Percentiles rank a stretch among this genome's conserved stretches.
These are phyloP conservation scores for Brachyhypopomus gauderio DNA, from an alignment of 2,113 vertebrate genomes.

Conservation along the genomic window DNA sequence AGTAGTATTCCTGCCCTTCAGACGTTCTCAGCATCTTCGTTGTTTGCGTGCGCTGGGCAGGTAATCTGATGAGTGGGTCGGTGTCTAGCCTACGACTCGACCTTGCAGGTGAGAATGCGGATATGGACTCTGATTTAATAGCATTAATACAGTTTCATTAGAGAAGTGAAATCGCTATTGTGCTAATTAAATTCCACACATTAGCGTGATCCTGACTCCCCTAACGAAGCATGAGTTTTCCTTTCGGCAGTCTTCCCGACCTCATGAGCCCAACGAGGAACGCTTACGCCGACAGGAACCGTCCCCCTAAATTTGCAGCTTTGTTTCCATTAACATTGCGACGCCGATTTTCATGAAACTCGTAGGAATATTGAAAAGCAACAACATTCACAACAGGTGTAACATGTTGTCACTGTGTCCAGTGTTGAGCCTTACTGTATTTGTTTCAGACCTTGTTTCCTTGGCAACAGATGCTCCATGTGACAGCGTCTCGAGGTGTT, in stretches of 20 bases:
- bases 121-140: constrained; percentile 38
- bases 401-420: constrained; percentile 39
- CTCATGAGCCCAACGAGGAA: background rate
- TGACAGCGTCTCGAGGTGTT: constrained; percentile 43
- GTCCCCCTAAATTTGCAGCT: background rate
- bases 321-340: background rate
- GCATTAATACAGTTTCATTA: constrained; percentile 52
- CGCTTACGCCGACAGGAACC: background rate
- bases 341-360: background rate
- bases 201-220: constrained; percentile 33
- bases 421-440: constrained; percentile 51
- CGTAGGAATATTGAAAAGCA: background rate
- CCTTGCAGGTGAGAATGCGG: constrained; percentile 31
- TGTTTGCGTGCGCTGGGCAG: background rate
- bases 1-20: too few species aligned
- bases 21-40: background rate
- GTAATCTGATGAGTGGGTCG: constrained; percentile 30
- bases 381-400: constrained; percentile 5
- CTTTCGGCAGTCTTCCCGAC: constrained; percentile 1
- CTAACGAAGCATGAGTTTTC: constrained; percentile 21
- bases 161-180: constrained; percentile 42
- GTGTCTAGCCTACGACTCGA: constrained; percentile 31
- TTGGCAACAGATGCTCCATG: constrained; percentile 71
- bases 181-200: constrained; percentile 45
- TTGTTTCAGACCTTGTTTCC: constrained; percentile 71